Evolutionary conservation across 1,140 invertebrate genomes (phyloP).

Genomic region (Doryteuthis pealeii): DNA sequence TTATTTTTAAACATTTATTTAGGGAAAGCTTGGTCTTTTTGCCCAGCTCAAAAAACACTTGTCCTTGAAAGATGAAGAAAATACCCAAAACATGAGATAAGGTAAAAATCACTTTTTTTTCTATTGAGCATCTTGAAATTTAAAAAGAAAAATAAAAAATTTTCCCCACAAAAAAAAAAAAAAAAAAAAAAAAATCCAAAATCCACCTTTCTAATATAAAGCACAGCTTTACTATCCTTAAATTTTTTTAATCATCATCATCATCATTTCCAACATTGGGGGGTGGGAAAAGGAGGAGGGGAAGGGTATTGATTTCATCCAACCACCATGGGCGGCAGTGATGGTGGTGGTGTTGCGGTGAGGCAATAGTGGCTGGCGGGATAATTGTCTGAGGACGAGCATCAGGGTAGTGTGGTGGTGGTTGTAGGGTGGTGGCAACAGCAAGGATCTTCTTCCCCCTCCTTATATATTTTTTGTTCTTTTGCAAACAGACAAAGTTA

Average conservation of each 20-base stretch:
- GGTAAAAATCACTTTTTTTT: too few relatives aligned
- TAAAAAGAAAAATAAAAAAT: too few relatives aligned
- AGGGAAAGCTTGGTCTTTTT: too few relatives aligned
- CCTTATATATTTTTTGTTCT: neutral
- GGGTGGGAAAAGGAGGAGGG: neutral
- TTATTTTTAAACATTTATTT: too few relatives aligned
- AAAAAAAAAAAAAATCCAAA: too few relatives aligned
- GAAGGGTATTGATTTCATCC: neutral
- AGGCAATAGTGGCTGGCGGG: neutral
- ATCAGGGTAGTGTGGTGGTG: neutral
- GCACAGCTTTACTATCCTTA: neutral
- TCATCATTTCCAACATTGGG: neutral
- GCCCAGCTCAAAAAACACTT: too few relatives aligned
- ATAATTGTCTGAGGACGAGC: neutral
- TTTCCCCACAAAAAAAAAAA: too few relatives aligned
- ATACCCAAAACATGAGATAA: too few relatives aligned
- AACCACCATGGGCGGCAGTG: neutral
- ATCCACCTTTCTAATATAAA: too few relatives aligned
- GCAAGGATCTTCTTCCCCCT: neutral
- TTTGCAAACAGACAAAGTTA: constrained; percentile 64
- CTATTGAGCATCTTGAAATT: too few relatives aligned
- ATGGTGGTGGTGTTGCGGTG: too few relatives aligned
- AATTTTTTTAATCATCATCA: neutral
- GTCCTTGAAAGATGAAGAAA: too few relatives aligned
- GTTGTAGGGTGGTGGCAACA: neutral